These are phyloP conservation scores for Serinus canaria DNA, from an alignment of 2,113 vertebrate species.

Conservation along the genomic window DNA sequence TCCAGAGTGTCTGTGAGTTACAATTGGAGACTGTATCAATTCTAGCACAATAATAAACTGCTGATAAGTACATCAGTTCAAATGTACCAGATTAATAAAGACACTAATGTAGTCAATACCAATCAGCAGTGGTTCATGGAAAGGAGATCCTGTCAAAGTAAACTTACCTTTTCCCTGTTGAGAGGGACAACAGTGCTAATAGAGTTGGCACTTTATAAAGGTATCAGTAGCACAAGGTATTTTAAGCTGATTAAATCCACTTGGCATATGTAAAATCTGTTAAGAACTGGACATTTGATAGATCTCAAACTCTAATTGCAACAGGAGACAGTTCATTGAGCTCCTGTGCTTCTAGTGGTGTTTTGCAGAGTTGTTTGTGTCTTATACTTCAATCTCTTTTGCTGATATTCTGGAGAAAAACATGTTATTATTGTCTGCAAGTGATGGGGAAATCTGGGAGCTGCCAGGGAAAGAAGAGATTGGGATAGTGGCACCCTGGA, in stretches of 20 bases:
- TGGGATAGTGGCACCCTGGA: no score
- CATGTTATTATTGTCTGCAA: neutral
- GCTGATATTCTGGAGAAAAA: neutral
- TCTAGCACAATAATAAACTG: neutral
- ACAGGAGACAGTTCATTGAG: neutral
- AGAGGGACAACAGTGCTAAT: conserved; percentile 27
- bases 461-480: neutral
- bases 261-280: conserved; percentile 19
- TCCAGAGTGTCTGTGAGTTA: neutral
- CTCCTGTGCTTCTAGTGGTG: neutral
- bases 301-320: conserved; percentile 9
- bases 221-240: conserved; percentile 18
- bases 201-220: conserved; percentile 37
- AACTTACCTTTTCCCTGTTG: conserved; percentile 14
- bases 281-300: conserved; percentile 45
- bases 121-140: neutral
- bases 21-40: conserved; percentile 8
- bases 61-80: conserved; percentile 33
- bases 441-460: neutral
- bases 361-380: neutral
- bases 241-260: conserved; percentile 57
- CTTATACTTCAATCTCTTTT: neutral
- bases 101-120: conserved; percentile 33
- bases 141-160: conserved; percentile 49
- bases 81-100: conserved; percentile 36